Evolutionary conservation across 2,113 vertebrate species (phyloP), one percentile per base, ranked within the genome.

Genomic region (Cyanoramphus novaezelandiae): DNA sequence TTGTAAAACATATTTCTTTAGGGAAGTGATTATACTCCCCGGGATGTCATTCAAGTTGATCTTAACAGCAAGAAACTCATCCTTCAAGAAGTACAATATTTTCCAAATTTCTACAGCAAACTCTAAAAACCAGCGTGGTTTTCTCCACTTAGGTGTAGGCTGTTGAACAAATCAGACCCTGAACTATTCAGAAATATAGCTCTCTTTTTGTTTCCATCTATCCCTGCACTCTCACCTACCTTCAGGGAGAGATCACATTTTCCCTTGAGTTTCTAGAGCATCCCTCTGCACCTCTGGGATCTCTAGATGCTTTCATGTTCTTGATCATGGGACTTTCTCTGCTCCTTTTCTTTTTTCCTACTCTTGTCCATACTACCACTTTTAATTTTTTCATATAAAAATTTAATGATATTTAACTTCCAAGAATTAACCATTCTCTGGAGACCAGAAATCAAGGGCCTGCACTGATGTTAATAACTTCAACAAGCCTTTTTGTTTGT

Each of bases 141-240:
- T 86, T 81, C n/a, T 70, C 5, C n/a, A 28, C 27, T 55, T 65
- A 39, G 3, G 11, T 44, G 14, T 18, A 52, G 35, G 37, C 33
- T 74, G 3, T 53, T 82, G 68, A n/a, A 65, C 5, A 88, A 65
- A 63, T 69, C n/a, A 88, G 53, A 53, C 9, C 4, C 41, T n/a
- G 20, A 47, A 14, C 35, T 65, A 21, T 25, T 57, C 47, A 72
- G 49, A 88, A 50, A 86, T 65, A 37, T 2, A 60, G 5, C 3
- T 39, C 4, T 46, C 11, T 67, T 52, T 81, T 43, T 92, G 10
- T 85, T 84, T 43, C 31, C 0, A 0, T 57, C 8, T 11, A 16
- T 29, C 31, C 15, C 28, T 88, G 79, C 12, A 49, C 4, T 6
- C 35, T 64, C 67, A 50, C 11, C 17, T 88, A 39, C 39, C 20